Base-by-base conservation (phyloP, 2,888 invertebrate genomes). In the Ophion costatus region DNA sequence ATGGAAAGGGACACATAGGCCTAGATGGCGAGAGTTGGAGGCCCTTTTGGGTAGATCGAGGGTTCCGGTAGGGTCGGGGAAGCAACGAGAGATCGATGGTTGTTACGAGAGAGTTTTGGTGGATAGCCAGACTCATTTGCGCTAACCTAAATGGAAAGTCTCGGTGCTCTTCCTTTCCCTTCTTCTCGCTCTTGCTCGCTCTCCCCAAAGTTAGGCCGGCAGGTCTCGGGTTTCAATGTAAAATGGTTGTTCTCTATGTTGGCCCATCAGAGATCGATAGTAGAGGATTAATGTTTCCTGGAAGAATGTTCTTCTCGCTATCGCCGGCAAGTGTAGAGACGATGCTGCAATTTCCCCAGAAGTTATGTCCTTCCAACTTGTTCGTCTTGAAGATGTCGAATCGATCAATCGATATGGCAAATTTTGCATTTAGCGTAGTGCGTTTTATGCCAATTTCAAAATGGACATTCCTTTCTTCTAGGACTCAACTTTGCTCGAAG, bases 81-180 rank as follows among this genome's bases (percentile, higher is more conserved):
- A 69, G 59, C 20, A 70, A 66, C 56, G 76, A 80, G 73, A 45
- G 24, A 69, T 74, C 69, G 79, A 80, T 71, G 66, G 51, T 61
- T 63, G 70, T 73, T 51, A 17, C 59, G n/a, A 71, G 11, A 56
- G 64, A 70, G 14, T 59, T 61, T 56, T 22, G 14, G 29, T 29
- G 75, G 66, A 57, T 74, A 61, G 77, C 63, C 51, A 78, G 75
- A 70, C 66, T 71, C 81, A 79, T 84, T 79, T 79, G 66, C 78
- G 78, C 64, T n/a, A 9, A 66, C 45, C 33, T 59, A 38, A 61
- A 80, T 78, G 63, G 45, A 22, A 70, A 70, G 29, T n/a, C 20
- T 56, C 56, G 7, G 29, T 64, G 10, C 14, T n/a, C 24, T 45
- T n/a, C 17, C 51, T 51, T 22, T 45, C 33, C n/a, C 77, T 33